Evolutionary conservation across 2,113 vertebrate genomes (phyloP), one percentile per base, ranked within the genome.

Genomic region (Athene cunicularia): DNA sequence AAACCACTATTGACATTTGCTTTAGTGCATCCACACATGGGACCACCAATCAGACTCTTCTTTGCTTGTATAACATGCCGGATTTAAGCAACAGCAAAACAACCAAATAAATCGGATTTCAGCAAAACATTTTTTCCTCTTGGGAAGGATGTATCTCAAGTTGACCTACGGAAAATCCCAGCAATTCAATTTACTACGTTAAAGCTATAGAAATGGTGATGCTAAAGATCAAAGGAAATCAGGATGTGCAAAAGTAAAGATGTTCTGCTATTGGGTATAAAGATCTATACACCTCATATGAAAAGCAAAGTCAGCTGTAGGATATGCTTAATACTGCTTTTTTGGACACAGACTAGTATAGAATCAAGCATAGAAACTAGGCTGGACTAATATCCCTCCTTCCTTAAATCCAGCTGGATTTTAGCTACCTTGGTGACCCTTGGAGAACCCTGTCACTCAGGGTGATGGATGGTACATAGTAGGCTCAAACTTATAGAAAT

Each of bases 1-100:
- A 96, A 95, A 82, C 53, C 66, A 24, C 73, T 96, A 79, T 66
- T 96, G 91, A 92, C 0, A 3, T 82, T 84, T 87, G 84, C 55
- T 84, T 92, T 87, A 93, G 73, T 50, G 35, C 58, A 84, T 28
- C 70, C 73, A 62, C 93, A 84, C 58, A 16, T 12, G 77, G 70
- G 83, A 96, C 24, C 62, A 75, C 70, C 84, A 72, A 18, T 75
- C 79, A 94, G 43, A 11, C 74, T 35, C 67, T 56, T 76, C 86
- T 58, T 52, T 14, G 3, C 49, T 88, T 58, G 49, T 60, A 56
- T 49, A 90, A 73, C 49, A 39, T 14, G 28, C 33, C 77, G 72
- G 56, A 85, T 75, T 79, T 68, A 90, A 85, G 70, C 72, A 73
- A 66, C 17, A 90, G 49, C 7, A 37, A 82, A 90, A 62, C 64